Conservation (phyloP, 2,797 vertebrate species). For the Premnoplex brunnescens region DNA sequence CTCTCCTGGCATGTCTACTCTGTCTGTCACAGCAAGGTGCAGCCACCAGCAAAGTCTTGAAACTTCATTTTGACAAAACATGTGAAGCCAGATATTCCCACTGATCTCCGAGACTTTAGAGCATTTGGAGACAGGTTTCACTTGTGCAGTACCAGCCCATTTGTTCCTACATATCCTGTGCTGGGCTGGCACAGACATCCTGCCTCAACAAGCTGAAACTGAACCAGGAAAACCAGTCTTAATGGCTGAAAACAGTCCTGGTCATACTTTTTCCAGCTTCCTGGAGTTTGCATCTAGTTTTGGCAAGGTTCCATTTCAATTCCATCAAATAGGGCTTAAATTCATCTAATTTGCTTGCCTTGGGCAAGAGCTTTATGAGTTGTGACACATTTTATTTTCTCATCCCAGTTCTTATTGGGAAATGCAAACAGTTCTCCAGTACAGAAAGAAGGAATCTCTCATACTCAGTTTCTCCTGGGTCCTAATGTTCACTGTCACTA, state of each 20-base stretch:
- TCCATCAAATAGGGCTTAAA: background rate
- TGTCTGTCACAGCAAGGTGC: background rate
- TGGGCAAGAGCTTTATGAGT: background rate
- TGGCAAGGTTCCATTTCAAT: background rate
- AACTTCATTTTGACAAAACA: background rate
- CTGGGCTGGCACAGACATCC: background rate
- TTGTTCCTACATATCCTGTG: background rate
- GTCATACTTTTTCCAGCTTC: background rate
- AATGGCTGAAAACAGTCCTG: background rate
- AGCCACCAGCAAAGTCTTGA: background rate
- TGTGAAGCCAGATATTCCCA: background rate
- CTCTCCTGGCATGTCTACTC: background rate
- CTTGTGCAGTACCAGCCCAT: rapidly evolving
- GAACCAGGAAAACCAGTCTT: background rate
- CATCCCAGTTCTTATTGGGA: background rate
- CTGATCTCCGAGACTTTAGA: background rate
- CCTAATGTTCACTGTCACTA: background rate
- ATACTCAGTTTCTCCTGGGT: background rate
- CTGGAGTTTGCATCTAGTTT: background rate
- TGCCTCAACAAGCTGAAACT: background rate
- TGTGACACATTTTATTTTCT: background rate
- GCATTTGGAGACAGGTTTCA: background rate
- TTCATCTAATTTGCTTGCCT: background rate
- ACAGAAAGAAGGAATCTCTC: background rate
- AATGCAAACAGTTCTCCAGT: background rate